phyloP scores from a whole-genome alignment of 2,888 invertebrate genomes.

The Thereva unica region DNA sequence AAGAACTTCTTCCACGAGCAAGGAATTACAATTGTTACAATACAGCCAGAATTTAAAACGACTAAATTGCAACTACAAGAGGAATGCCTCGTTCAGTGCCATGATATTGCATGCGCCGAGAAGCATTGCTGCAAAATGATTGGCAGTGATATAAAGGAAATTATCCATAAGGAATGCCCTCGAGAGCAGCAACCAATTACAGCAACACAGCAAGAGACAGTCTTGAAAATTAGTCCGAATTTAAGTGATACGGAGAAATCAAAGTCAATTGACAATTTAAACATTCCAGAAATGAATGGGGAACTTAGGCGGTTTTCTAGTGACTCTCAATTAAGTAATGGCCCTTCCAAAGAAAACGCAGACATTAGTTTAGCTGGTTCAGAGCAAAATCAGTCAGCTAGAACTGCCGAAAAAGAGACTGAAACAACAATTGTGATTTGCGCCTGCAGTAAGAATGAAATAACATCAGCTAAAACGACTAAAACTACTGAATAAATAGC shows the following conservation, averaged over 20 bases:
- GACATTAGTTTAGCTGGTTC: too few species aligned
- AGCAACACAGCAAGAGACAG: not conserved
- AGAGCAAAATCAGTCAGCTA: too few species aligned
- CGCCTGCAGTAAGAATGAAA: too few species aligned
- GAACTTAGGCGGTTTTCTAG: constrained; percentile 17
- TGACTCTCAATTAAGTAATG: constrained; percentile 14
- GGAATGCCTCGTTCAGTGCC: constrained; percentile 22
- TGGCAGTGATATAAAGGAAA: constrained; percentile 7
- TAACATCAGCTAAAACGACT: too few species aligned
- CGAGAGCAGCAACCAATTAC: not conserved
- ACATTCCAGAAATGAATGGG: not conserved
- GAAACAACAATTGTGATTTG: too few species aligned
- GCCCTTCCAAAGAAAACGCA: not conserved
- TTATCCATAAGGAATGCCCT: not conserved
- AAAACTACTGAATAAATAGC: too few species aligned
- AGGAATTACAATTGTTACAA: constrained; percentile 81
- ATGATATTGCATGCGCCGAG: constrained; percentile 21
- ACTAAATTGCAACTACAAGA: constrained; percentile 37
- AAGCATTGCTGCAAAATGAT: constrained; percentile 23
- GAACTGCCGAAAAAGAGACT: too few species aligned
- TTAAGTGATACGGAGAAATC: constrained; percentile 13
- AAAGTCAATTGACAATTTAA: constrained; percentile 27
- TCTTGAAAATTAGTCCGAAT: constrained; percentile 1
- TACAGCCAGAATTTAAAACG: constrained; percentile 80
- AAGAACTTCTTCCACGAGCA: constrained; percentile 76